Evolutionary conservation across 2,797 vertebrate genomes (phyloP).

Genomic region (Sebastes alutus): DNA sequence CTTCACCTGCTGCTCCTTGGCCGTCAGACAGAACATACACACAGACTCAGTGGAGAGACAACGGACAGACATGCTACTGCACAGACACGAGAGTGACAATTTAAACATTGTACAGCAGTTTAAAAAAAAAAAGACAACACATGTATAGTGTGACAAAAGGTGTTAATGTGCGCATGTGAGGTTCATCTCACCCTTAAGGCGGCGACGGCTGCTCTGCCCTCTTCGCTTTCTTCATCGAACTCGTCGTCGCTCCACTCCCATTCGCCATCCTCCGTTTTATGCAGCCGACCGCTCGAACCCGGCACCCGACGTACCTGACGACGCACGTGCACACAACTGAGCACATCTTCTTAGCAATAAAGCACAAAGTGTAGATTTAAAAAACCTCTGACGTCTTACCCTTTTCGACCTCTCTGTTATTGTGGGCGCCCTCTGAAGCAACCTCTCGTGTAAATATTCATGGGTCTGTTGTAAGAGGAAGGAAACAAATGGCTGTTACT

Average conservation of each 20-base stretch:
- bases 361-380: background rate
- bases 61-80: slow-evolving; percentile 63
- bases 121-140: slow-evolving; percentile 37
- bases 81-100: slow-evolving; percentile 63
- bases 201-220: slow-evolving; percentile 94
- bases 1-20: slow-evolving; percentile 86
- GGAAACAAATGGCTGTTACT: background rate
- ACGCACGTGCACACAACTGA: background rate
- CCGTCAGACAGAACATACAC: slow-evolving; percentile 76
- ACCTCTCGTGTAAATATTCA: slow-evolving; percentile 95
- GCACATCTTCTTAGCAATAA: background rate
- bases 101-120: slow-evolving; percentile 39
- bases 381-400: slow-evolving; percentile 75
- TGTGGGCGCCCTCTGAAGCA: slow-evolving; percentile 93
- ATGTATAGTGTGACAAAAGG: background rate
- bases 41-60: slow-evolving; percentile 74
- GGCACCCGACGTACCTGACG: slow-evolving; percentile 93
- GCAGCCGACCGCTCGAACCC: slow-evolving; percentile 95
- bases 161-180: slow-evolving; percentile 34
- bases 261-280: slow-evolving; percentile 96
- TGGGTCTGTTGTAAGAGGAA: slow-evolving; percentile 84
- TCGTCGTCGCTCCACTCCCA: slow-evolving; percentile 99
- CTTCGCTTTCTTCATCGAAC: slow-evolving; percentile 97
- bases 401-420: slow-evolving; percentile 95
- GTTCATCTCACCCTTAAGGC: slow-evolving; percentile 88